Evolutionary conservation across 2,113 vertebrate species (phyloP).

Genomic region (Ammodytes marinus): DNA sequence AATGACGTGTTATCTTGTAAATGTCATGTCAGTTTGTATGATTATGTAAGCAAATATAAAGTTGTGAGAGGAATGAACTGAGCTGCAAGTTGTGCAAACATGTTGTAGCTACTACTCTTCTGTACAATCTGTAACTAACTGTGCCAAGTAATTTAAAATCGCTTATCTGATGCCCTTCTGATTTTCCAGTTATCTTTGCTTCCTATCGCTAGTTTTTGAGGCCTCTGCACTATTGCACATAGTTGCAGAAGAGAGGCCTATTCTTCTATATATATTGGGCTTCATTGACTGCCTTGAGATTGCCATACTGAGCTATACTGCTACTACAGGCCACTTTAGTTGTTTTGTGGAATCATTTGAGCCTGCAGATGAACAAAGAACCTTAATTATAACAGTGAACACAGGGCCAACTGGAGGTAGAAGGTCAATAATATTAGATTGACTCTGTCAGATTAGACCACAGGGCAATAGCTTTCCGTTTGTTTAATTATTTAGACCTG

Average conservation of each 20-base stretch:
- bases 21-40: no score
- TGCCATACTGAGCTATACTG: not conserved
- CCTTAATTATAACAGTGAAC: conserved; percentile 18
- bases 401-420: not conserved
- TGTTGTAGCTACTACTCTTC: not conserved
- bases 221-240: no score
- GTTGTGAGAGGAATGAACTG: not conserved
- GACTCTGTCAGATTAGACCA: conserved; percentile 9
- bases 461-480: conserved; percentile 19
- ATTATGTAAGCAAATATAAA: no score
- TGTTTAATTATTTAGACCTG: conserved; percentile 43
- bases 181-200: not conserved
- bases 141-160: not conserved
- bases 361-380: conserved; percentile 13
- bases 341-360: not conserved
- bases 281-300: no score
- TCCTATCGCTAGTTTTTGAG: not conserved
- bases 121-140: not conserved
- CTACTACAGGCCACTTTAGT: not conserved
- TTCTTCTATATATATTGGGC: no score
- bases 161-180: not conserved
- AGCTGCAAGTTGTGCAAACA: not conserved
- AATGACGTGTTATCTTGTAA: no score
- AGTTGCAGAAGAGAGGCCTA: not conserved
- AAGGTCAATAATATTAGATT: conserved; percentile 34